Evolutionary conservation across 2,113 vertebrate genomes (phyloP), one percentile per base, ranked within the genome.

Genomic region (Xyliphius kryptos): DNA sequence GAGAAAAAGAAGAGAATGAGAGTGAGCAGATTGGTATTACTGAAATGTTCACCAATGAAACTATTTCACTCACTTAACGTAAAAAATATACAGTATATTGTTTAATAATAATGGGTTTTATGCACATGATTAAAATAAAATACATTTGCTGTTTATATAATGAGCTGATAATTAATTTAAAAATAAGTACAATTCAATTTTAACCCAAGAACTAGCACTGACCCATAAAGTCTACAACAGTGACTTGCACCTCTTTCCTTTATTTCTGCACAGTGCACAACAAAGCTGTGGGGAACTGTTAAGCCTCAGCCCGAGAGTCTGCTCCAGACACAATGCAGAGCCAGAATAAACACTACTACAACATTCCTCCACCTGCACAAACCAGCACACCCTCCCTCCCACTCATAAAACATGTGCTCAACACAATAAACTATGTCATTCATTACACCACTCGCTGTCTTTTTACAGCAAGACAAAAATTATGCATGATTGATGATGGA

Each of bases 311-410:
- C 61, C 16, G 26, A 59, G 41, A 36, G 10, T 50, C n/a, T 20
- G 38, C 56, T 70, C 19, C 61, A 64, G 68, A 70, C 61, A 43
- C 50, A 56, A 56, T 49, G 52, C 56, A 14, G 68, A 65, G 68
- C 68, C 68, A 70, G 56, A 40, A 66, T 65, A 70, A 66, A 70
- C 56, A 65, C 13, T 21, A 49, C 56, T 55, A 36, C 40, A 40
- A 61, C 68, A 56, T 63, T 47, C 36, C 13, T 55, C 51, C 68
- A 70, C 68, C 68, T 70, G 68, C 55, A 59, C 56, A 66, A 60
- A 65, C 68, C 56, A 22, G 20, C 61, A 17, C 43, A 8, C 21
- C 58, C 56, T 44, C 54, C 38, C 54, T 36, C 41, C 56, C 63
- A 60, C 48, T 43, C 44, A 52, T 43, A 15, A 3, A 54, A 11